Evolutionary conservation across 2,888 invertebrate species (phyloP).

Genomic region (Eupithecia abbreviata): DNA sequence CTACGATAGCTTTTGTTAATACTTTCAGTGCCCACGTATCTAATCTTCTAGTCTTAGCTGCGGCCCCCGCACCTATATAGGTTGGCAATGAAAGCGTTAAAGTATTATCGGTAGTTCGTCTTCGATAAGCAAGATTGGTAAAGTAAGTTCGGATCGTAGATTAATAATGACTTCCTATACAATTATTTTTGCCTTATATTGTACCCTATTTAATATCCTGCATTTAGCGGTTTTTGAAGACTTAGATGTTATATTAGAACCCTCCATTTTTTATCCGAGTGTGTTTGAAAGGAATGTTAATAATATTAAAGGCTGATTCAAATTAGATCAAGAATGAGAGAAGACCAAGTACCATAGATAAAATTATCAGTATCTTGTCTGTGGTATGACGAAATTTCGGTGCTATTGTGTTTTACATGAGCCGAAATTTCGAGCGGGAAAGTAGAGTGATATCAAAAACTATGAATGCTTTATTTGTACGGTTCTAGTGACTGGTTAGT

Average conservation of each 20-base stretch:
- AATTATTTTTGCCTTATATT: constrained; percentile 47
- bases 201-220: constrained; percentile 37
- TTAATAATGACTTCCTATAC: constrained; percentile 33
- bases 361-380: constrained; percentile 5
- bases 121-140: neutral
- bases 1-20: no score
- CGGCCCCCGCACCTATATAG: no score
- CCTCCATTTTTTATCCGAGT: constrained; percentile 32
- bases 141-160: constrained; percentile 18
- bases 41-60: no score
- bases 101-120: neutral
- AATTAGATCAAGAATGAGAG: constrained; percentile 16
- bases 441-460: constrained; percentile 9
- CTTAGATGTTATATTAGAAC: constrained; percentile 31
- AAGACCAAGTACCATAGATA: constrained; percentile 11
- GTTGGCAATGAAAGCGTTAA: no score
- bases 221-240: constrained; percentile 39
- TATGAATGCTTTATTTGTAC: constrained; percentile 4
- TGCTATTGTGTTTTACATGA: neutral
- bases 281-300: constrained; percentile 24
- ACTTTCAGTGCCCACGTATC: no score
- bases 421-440: constrained; percentile 18
- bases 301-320: constrained; percentile 33
- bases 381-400: constrained; percentile 12
- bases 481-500: constrained; percentile 29